Evolutionary conservation across 2,797 vertebrate species (phyloP).

Genomic region (Macropodus opercularis): DNA sequence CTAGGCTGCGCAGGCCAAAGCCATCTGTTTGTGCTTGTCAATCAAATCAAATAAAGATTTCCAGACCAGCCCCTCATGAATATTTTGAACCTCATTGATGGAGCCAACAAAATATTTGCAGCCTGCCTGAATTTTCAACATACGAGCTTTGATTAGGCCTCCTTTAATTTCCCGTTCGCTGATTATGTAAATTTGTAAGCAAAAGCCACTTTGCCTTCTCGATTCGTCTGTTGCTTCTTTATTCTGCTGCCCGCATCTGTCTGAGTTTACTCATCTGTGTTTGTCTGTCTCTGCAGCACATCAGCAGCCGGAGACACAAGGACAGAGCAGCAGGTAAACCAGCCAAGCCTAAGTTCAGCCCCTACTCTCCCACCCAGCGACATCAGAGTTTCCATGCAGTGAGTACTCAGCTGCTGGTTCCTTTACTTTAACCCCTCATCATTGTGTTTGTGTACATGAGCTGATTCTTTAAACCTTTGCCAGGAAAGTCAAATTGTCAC

Average conservation of each 20-base stretch:
- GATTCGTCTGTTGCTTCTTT: not conserved
- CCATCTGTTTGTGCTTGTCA: constrained; percentile 73
- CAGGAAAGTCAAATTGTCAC: constrained; percentile 33
- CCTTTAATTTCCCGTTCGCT: constrained; percentile 32
- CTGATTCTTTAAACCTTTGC: constrained; percentile 28
- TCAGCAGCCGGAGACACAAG: constrained; percentile 98
- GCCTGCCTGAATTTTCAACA: constrained; percentile 16
- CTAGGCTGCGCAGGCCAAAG: constrained; percentile 25
- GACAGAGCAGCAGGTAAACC: constrained; percentile 97
- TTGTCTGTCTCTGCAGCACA: constrained; percentile 86
- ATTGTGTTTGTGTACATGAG: constrained; percentile 32
- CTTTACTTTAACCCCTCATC: constrained; percentile 29
- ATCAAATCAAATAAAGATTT: constrained; percentile 56
- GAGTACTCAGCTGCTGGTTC: constrained; percentile 69
- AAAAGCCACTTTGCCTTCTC: not conserved
- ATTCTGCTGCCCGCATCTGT: constrained; percentile 8
- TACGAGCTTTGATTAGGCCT: constrained; percentile 36
- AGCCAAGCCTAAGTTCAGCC: constrained; percentile 97
- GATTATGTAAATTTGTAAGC: constrained; percentile 26
- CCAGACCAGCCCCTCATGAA: constrained; percentile 48
- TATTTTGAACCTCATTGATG: constrained; percentile 44
- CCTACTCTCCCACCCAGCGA: constrained; percentile 89
- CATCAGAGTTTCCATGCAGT: constrained; percentile 89
- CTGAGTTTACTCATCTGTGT: constrained; percentile 4
- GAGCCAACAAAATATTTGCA: constrained; percentile 28